These are phyloP conservation scores for Falco rusticolus DNA, from an alignment of 2,797 vertebrate genomes.

Conservation along the genomic window DNA sequence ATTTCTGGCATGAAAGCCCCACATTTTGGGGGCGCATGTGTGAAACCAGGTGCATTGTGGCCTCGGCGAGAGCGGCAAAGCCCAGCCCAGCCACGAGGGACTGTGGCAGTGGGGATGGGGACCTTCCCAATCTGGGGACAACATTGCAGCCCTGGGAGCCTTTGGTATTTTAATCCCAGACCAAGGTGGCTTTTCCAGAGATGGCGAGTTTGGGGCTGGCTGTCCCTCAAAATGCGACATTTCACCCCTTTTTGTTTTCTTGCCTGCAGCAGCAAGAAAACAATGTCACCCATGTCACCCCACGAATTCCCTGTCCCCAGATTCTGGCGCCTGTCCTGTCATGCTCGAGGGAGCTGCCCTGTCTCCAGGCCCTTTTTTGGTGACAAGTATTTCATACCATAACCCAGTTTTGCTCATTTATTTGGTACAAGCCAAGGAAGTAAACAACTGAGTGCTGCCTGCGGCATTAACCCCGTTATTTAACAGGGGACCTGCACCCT, in stretches of 20 bases:
- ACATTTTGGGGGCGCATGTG: accelerated
- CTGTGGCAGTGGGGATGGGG: accelerated
- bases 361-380: background rate
- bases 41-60: accelerated
- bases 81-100: accelerated
- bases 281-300: accelerated
- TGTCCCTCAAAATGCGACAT: accelerated
- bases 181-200: background rate
- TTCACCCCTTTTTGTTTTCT: background rate
- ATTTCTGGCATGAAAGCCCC: background rate
- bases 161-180: background rate
- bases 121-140: accelerated
- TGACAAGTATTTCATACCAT: background rate
- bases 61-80: background rate
- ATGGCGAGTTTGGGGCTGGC: background rate
- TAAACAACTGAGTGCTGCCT: accelerated
- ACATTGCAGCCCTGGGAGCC: accelerated
- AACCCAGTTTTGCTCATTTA: background rate
- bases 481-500: background rate
- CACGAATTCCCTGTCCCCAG: accelerated
- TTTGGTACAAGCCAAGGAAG: background rate
- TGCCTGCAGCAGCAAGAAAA: background rate
- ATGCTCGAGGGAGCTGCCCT: accelerated
- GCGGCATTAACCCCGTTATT: background rate
- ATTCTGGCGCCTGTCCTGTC: background rate